Evolutionary conservation across 2,888 invertebrate genomes (phyloP).

Genomic region (Allacma fusca): DNA sequence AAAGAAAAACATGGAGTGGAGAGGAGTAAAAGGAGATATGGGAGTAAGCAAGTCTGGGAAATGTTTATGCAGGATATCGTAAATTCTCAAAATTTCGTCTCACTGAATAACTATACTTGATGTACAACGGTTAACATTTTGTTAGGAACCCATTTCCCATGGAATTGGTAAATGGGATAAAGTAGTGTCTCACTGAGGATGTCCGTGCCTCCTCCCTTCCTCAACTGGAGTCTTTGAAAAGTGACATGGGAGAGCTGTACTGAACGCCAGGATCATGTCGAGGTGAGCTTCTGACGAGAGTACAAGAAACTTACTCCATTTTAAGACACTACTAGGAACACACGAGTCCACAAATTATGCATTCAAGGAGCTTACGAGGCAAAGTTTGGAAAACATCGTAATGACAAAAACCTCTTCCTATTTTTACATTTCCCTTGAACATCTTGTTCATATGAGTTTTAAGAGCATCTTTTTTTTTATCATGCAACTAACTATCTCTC

Average conservation of each 20-base stretch:
- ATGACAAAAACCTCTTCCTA: too few relatives aligned
- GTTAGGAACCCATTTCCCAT: constrained; percentile 24
- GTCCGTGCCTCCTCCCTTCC: neutral
- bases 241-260: too few relatives aligned
- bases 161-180: constrained; percentile 22
- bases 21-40: neutral
- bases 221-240: neutral
- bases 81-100: constrained; percentile 17
- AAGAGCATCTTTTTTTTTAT: too few relatives aligned
- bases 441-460: too few relatives aligned
- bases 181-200: neutral
- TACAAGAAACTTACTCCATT: too few relatives aligned
- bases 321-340: neutral
- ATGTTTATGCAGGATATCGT: constrained; percentile 23
- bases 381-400: too few relatives aligned
- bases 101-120: neutral
- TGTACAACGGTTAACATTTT: neutral
- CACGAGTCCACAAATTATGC: too few relatives aligned
- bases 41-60: neutral
- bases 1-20: constrained; percentile 27
- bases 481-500: too few relatives aligned
- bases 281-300: too few relatives aligned
- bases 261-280: too few relatives aligned
- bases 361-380: too few relatives aligned
- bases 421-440: too few relatives aligned